These are phyloP conservation scores for Ceratoteleas bidentatus DNA, from an alignment of 1,140 invertebrate genomes.

Conservation along the genomic window DNA sequence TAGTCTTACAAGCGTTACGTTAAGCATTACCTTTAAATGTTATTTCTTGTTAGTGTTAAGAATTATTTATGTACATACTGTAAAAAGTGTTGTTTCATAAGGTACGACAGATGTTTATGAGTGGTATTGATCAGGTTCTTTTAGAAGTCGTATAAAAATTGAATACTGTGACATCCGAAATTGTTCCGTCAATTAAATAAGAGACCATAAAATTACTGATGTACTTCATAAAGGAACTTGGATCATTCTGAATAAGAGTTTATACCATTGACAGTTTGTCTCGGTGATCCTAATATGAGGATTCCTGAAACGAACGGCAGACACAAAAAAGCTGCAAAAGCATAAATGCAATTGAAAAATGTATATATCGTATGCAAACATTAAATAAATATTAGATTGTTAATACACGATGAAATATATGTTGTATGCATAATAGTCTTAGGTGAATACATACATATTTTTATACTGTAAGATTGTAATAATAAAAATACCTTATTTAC, in stretches of 20 bases:
- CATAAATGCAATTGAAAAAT: constrained; percentile 71
- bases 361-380: constrained; percentile 77
- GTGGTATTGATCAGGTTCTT: constrained; percentile 52
- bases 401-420: constrained; percentile 72
- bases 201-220: too few species aligned
- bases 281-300: constrained; percentile 68
- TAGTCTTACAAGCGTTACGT: constrained; percentile 40
- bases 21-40: constrained; percentile 44
- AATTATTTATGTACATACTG: constrained; percentile 76
- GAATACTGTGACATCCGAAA: too few species aligned
- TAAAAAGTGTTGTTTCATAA: constrained; percentile 78
- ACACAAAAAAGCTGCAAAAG: constrained; percentile 42
- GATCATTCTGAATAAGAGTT: constrained; percentile 57
- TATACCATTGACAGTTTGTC: constrained; percentile 71
- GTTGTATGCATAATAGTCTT: constrained; percentile 73
- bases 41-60: constrained; percentile 65
- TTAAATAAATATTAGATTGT: constrained; percentile 73
- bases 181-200: too few species aligned
- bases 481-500: constrained; percentile 73
- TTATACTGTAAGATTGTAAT: constrained; percentile 75
- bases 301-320: constrained; percentile 71
- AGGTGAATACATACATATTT: constrained; percentile 76
- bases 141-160: constrained; percentile 37
- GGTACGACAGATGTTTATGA: constrained; percentile 51
- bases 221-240: constrained; percentile 63